Evolutionary conservation across 2,797 vertebrate genomes (phyloP), one percentile per base, ranked within the genome.

Genomic region (Oreortyx pictus): DNA sequence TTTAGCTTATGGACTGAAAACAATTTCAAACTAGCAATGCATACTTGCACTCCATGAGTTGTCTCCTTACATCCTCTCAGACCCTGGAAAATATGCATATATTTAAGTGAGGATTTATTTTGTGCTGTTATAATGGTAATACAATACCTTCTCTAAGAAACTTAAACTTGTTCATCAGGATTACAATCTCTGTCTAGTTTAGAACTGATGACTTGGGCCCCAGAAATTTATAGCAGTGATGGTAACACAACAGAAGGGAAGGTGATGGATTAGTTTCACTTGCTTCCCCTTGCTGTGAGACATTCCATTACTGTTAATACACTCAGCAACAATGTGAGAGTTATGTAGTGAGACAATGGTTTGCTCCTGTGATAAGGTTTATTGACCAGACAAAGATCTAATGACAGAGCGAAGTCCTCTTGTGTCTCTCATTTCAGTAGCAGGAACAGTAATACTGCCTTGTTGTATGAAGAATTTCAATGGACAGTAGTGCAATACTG

Each of bases 21-120:
- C 5, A 74, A 57, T 76, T 79, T 84, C 44, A 54, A 52, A 31
- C 4, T 44, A 33, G 6, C 62, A 46, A 39, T 49, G 31, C 24
- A 39, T 78, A 86, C 74, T 52, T 68, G 4, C 16, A 17, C 25
- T 80, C 1, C 37, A 0, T 0, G 0, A 47, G 10, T 43, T 54
- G 25, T 56, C 18, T 56, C 5, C 25, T 0, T 64, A 64, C 60
- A 3, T 72, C 23, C 20, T 14, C 8, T 46, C 14, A 22, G 44
- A 17, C n/a, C 27, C 0, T 76, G 39, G 27, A 52, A 29, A 52
- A 71, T 4, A 29, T 49, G 16, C 4, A 37, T 31, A 8, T 13
- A 56, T 82, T 64, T 80, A 71, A 66, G 15, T 33, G 79, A 86
- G 29, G 29, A 15, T 20, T 62, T 76, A 65, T 73, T 74, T 37